Evolutionary conservation across 2,888 invertebrate species (phyloP).

Genomic region (Callyntrura guangdongensis): DNA sequence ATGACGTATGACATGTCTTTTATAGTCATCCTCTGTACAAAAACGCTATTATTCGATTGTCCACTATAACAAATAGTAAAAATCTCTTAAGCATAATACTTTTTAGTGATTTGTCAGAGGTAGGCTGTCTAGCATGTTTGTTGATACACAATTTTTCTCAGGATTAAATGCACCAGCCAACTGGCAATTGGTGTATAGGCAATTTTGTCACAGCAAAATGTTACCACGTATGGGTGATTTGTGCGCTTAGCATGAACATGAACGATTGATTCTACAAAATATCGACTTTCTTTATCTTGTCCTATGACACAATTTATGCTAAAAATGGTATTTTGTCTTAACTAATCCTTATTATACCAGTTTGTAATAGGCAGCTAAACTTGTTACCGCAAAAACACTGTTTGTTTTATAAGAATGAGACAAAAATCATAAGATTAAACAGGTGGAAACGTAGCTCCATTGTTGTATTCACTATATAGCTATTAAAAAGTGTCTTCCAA

Average conservation of each 20-base stretch:
- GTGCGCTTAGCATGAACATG: not conserved
- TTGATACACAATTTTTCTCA: too few species aligned
- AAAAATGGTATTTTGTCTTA: not conserved
- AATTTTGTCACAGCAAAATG: not conserved
- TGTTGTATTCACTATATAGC: not conserved
- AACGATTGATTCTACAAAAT: conserved; percentile 2
- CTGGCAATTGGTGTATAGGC: not conserved
- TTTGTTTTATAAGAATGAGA: not conserved
- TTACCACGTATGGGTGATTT: conserved; percentile 12
- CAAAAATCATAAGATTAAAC: not conserved
- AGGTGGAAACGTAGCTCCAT: not conserved
- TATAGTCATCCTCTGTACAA: conserved; percentile 27
- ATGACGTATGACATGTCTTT: conserved; percentile 32
- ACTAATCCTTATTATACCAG: not conserved
- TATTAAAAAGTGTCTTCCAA: not conserved
- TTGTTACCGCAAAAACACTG: not conserved
- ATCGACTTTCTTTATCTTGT: not conserved
- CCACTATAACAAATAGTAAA: not conserved
- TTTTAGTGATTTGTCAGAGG: not conserved
- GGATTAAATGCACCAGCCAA: too few species aligned
- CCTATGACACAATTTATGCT: not conserved
- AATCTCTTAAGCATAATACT: conserved; percentile 3
- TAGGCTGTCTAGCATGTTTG: conserved; percentile 11
- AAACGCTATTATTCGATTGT: conserved; percentile 49
- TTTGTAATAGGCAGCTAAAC: not conserved